phyloP scores from a whole-genome alignment of 1,140 invertebrate species.

The Chymomyza costata region DNA sequence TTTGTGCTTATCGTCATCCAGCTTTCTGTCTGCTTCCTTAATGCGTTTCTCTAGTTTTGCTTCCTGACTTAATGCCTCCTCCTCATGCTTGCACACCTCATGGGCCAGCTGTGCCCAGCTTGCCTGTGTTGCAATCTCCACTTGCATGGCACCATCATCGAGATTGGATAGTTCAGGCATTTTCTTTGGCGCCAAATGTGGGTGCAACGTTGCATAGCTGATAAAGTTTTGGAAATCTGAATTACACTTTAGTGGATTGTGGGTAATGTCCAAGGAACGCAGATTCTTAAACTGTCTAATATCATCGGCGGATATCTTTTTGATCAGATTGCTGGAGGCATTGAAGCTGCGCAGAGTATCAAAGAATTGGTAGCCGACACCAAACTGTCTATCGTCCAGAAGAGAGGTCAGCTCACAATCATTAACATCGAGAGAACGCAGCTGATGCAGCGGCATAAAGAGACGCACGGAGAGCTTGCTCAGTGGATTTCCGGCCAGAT shows the following conservation, averaged over 20 bases:
- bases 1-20: conserved; percentile 70
- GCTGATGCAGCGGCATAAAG: conserved; percentile 78
- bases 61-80: conserved; percentile 19
- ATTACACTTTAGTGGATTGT: conserved; percentile 81
- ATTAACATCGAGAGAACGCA: conserved; percentile 81
- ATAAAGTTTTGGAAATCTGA: conserved; percentile 79
- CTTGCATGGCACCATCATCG: conserved; percentile 52
- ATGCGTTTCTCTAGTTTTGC: conserved; percentile 64
- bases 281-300: conserved; percentile 78
- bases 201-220: conserved; percentile 77
- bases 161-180: conserved; percentile 76
- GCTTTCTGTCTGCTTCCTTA: conserved; percentile 75
- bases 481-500: conserved; percentile 83
- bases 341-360: conserved; percentile 78
- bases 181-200: conserved; percentile 76
- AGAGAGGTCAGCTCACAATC: conserved; percentile 80
- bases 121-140: conserved; percentile 37
- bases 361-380: conserved; percentile 71
- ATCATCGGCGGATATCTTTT: conserved; percentile 77
- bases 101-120: conserved; percentile 60
- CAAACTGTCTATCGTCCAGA: conserved; percentile 77
- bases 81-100: conserved; percentile 60
- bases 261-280: conserved; percentile 79
- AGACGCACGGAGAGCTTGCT: conserved; percentile 80
- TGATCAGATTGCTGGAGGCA: conserved; percentile 78